phyloP scores from a whole-genome alignment of 1,140 invertebrate species.

The Radopholus similis region DNA sequence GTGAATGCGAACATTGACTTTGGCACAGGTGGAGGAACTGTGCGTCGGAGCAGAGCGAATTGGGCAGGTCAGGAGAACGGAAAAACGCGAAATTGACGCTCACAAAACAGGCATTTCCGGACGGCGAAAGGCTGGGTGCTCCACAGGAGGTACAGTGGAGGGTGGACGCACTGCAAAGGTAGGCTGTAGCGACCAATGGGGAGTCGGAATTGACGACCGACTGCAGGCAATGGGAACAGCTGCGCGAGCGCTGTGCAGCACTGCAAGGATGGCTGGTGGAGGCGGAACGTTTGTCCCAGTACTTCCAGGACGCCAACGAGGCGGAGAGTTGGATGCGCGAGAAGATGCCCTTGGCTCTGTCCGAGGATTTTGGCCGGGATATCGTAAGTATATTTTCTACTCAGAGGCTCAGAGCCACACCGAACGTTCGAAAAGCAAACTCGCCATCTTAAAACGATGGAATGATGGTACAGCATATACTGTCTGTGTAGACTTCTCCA shows the following conservation, averaged over 20 bases:
- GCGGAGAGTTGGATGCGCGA: slow-evolving; percentile 92
- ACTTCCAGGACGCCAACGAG: slow-evolving; percentile 74
- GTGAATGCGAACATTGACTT: no score
- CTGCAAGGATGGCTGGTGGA: slow-evolving; percentile 82
- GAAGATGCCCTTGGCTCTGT: slow-evolving; percentile 80
- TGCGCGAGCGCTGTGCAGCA: slow-evolving; percentile 74
- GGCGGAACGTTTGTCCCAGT: slow-evolving; percentile 74
- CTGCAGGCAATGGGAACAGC: slow-evolving; percentile 69
- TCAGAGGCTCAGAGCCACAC: background rate
- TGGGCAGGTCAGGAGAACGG: no score
- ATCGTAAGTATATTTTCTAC: slow-evolving; percentile 64
- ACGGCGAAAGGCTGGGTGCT: background rate
- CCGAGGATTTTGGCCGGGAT: slow-evolving; percentile 80
- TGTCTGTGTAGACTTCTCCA: no score
- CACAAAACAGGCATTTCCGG: no score
- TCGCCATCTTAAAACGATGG: background rate
- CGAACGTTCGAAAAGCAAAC: background rate
- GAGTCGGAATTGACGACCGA: background rate
- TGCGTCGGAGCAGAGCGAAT: no score
- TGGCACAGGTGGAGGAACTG: no score
- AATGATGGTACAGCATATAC: no score
- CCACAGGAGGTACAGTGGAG: background rate
- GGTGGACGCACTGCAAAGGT: background rate
- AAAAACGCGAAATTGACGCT: no score
- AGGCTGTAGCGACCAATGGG: background rate